A percentile compares a stretch with the other conserved stretches of the same genome.
Conservation (phyloP, 2,797 vertebrate species). For the Malacoraja senta region DNA sequence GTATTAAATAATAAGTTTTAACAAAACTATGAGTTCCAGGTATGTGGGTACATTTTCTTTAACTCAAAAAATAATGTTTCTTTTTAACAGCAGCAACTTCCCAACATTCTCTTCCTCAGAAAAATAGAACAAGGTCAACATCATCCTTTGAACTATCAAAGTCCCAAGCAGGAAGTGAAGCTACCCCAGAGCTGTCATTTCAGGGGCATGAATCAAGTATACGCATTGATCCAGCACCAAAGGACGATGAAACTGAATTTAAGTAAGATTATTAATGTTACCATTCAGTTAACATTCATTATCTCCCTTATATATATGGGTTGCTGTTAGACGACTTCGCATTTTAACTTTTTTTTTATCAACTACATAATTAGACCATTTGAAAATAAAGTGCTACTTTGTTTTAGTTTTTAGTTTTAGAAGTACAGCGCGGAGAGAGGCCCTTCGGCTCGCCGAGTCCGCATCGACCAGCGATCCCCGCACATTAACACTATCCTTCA, state of each 20-base stretch:
- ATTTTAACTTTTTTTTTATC: background rate
- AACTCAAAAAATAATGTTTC: background rate
- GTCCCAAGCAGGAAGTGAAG: background rate
- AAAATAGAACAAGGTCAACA: background rate
- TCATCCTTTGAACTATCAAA: background rate
- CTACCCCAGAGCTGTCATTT: background rate
- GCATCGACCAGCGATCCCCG: no score
- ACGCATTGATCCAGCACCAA: background rate
- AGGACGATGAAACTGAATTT: background rate
- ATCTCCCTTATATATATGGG: background rate
- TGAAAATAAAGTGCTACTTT: background rate
- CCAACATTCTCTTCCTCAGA: background rate
- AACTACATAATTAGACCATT: background rate
- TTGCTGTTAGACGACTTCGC: background rate
- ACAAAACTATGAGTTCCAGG: background rate
- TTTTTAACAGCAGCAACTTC: background rate
- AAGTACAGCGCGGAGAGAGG: no score
- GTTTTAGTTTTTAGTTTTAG: no score
- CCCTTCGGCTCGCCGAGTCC: no score
- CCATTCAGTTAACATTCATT: background rate
- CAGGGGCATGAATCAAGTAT: background rate
- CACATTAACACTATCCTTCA: no score
- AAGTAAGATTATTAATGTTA: background rate
- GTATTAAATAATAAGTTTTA: background rate
- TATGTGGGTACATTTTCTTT: background rate